A percentile compares a stretch with the other conserved stretches of the same genome.
These are phyloP conservation scores for Solenopsis invicta DNA, from an alignment of 1,140 invertebrate species.

Conservation along the genomic window DNA sequence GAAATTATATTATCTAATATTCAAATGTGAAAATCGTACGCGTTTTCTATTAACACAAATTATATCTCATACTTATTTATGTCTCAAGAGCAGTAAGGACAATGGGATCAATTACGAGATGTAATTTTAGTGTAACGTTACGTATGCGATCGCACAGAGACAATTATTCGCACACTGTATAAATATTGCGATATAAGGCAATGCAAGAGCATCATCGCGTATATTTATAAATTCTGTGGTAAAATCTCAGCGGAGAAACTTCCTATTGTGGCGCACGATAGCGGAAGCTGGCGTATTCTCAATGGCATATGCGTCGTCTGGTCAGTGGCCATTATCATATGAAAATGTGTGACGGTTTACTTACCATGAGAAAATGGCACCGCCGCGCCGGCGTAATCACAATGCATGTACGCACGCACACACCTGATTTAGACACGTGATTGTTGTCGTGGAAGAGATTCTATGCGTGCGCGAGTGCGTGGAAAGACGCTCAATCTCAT, in stretches of 20 bases:
- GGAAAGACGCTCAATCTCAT: conserved; percentile 30
- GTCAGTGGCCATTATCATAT: conserved; percentile 50
- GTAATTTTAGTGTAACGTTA: not conserved
- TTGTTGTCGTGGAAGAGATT: not conserved
- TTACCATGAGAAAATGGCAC: conserved; percentile 48
- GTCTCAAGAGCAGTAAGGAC: not conserved
- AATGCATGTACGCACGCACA: not conserved
- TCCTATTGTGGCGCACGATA: conserved; percentile 60
- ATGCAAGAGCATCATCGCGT: not conserved
- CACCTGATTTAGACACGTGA: not conserved
- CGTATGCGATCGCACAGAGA: conserved; percentile 25
- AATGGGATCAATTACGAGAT: conserved; percentile 19
- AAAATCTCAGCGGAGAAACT: conserved; percentile 61
- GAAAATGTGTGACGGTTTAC: conserved; percentile 61
- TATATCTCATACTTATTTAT: not conserved
- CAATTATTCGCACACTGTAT: conserved; percentile 7
- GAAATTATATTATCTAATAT: not conserved
- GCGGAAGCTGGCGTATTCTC: conserved; percentile 57
- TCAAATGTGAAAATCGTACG: not conserved
- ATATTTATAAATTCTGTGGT: not conserved
- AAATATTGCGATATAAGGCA: not conserved
- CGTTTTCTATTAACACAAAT: not conserved
- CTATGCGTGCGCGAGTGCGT: not conserved
- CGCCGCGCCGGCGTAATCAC: conserved; percentile 26
- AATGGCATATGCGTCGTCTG: conserved; percentile 53